A percentile compares a stretch with the other conserved stretches of the same genome.
Evolutionary conservation across 1,140 invertebrate genomes (phyloP).

Genomic region (Elymnias hypermnestra): DNA sequence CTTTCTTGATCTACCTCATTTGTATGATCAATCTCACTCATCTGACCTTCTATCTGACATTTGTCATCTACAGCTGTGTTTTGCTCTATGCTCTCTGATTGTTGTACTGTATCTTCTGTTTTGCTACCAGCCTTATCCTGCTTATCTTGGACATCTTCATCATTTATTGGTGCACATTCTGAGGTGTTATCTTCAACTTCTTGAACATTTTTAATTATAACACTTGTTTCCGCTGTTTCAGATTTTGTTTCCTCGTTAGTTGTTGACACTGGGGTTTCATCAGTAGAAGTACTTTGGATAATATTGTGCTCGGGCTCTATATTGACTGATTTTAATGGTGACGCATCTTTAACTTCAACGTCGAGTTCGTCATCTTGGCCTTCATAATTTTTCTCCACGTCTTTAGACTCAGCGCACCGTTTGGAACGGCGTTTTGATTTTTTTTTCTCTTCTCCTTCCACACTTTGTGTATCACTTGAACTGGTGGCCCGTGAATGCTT

Average conservation of each 20-base stretch:
- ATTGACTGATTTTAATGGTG: conserved; percentile 1
- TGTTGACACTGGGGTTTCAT: conserved; percentile 48
- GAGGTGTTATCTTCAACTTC: conserved; percentile 9
- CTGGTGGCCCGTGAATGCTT: conserved; percentile 62
- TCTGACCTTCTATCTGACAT: too few relatives aligned
- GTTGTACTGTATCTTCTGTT: too few relatives aligned
- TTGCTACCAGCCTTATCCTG: too few relatives aligned
- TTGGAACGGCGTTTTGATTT: conserved; percentile 53
- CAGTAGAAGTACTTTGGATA: conserved; percentile 21
- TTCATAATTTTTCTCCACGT: conserved; percentile 45
- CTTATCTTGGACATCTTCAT: conserved; percentile 13
- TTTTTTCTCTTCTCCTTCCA: conserved; percentile 55
- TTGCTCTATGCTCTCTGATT: too few relatives aligned
- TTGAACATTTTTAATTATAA: too few relatives aligned
- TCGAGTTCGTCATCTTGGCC: conserved; percentile 39
- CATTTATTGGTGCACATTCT: background rate
- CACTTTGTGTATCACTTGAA: conserved; percentile 56
- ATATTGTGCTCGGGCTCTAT: conserved; percentile 14
- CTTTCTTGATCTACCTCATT: too few relatives aligned
- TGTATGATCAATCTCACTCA: too few relatives aligned
- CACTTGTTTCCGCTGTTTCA: conserved; percentile 19
- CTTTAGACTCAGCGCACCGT: conserved; percentile 42
- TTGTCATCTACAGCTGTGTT: too few relatives aligned
- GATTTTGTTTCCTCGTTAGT: conserved; percentile 41
- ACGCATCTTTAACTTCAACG: conserved; percentile 10